Evolutionary conservation across 2,797 vertebrate species (phyloP).

Genomic region (Delichon dasypus): DNA sequence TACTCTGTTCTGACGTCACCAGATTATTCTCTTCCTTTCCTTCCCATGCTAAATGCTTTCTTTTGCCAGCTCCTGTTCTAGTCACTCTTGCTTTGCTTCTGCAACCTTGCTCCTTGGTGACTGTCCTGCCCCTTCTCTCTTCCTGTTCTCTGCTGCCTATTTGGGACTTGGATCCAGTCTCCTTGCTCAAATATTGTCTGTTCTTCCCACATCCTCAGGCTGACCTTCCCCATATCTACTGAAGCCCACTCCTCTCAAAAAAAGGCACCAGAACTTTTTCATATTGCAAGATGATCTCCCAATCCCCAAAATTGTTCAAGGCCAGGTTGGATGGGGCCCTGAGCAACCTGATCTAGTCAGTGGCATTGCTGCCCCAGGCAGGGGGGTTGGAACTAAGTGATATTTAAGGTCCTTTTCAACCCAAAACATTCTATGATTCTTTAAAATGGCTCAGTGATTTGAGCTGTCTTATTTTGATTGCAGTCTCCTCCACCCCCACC

Average conservation of each 20-base stretch:
- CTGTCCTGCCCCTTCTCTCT: background rate
- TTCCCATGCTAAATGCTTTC: background rate
- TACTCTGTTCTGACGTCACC: background rate
- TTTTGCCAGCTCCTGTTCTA: background rate
- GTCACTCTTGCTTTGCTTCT: background rate
- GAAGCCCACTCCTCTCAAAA: background rate
- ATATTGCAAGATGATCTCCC: background rate
- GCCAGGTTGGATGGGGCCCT: background rate
- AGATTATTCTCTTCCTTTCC: background rate
- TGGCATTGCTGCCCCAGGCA: background rate
- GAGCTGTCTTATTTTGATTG: background rate
- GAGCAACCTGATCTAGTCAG: background rate
- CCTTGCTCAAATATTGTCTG: background rate
- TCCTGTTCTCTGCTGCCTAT: background rate
- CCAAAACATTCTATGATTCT: background rate
- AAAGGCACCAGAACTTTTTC: background rate
- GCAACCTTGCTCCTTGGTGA: background rate
- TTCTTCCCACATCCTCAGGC: background rate
- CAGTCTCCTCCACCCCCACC: background rate
- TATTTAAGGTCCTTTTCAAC: background rate
- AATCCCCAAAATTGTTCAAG: background rate
- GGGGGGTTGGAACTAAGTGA: too few relatives aligned
- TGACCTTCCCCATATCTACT: background rate
- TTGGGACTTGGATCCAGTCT: background rate
- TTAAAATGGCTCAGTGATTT: background rate